Evolutionary conservation across 2,888 invertebrate genomes (phyloP).

Genomic region (Nysson spinosus): DNA sequence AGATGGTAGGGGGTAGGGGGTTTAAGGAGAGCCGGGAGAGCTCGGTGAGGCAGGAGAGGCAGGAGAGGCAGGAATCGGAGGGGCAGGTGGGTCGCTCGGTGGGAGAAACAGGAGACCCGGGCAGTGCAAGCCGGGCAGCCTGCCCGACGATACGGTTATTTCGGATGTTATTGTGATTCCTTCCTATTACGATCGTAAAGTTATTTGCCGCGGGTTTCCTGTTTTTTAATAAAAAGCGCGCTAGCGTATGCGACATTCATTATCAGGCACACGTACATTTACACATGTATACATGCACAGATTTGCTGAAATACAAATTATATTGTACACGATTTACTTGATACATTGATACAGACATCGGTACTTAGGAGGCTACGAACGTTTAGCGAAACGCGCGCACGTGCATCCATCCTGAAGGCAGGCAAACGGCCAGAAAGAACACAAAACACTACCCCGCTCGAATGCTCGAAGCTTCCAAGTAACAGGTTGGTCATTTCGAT

Average conservation of each 20-base stretch:
- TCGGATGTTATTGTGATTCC: constrained; percentile 39
- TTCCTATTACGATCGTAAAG: background rate
- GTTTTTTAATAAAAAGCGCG: too few species aligned
- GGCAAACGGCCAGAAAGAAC: constrained; percentile 33
- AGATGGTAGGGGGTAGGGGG: constrained; percentile 29
- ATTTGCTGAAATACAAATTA: background rate
- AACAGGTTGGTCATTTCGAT: constrained; percentile 74
- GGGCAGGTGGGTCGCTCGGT: constrained; percentile 58
- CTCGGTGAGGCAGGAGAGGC: constrained; percentile 36
- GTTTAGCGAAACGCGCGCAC: constrained; percentile 32
- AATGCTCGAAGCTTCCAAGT: constrained; percentile 53
- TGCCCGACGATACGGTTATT: constrained; percentile 70
- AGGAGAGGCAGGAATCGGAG: constrained; percentile 46
- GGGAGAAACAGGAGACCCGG: constrained; percentile 75
- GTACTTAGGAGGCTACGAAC: constrained; percentile 6
- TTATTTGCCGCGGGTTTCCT: background rate
- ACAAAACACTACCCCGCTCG: constrained; percentile 29
- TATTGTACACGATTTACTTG: too few species aligned
- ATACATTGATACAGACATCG: too few species aligned
- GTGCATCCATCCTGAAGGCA: constrained; percentile 45
- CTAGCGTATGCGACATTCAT: too few species aligned
- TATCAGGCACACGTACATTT: too few species aligned
- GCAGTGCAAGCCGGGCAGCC: constrained; percentile 77
- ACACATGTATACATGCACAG: background rate
- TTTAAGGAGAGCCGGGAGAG: constrained; percentile 21